These are phyloP conservation scores for Brachylomia viminalis DNA, from an alignment of 2,888 invertebrate genomes.

Conservation along the genomic window DNA sequence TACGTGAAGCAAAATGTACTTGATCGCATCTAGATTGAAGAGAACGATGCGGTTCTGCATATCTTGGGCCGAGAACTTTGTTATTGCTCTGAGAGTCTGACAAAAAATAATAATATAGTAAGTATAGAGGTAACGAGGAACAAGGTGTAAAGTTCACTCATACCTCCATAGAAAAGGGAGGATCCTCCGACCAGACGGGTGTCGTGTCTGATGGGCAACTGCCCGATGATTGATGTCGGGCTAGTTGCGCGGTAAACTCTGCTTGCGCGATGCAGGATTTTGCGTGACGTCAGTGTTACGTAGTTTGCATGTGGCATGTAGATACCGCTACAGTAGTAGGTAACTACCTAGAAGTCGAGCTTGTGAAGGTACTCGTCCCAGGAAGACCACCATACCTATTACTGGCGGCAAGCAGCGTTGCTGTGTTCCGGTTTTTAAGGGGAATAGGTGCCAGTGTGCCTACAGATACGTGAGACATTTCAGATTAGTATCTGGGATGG, in stretches of 20 bases:
- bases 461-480: not conserved
- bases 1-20: constrained; percentile 81
- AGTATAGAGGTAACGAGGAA: no score
- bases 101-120: no score
- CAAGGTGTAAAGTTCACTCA: no score
- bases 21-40: constrained; percentile 79
- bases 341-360: not conserved
- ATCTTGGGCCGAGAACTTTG: constrained; percentile 86
- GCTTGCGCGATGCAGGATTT: no score
- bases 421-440: not conserved
- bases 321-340: no score
- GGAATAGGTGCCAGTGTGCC: not conserved
- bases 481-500: not conserved
- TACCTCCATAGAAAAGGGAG: no score
- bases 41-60: constrained; percentile 80
- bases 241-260: no score
- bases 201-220: no score
- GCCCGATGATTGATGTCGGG: no score
- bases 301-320: no score
- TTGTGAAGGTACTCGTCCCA: not conserved
- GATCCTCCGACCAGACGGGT: no score
- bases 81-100: constrained; percentile 86
- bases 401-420: not conserved
- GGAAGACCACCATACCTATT: not conserved
- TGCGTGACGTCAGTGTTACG: no score